Evolutionary conservation across 2,113 vertebrate species (phyloP).

Genomic region (Lophura nycthemera): DNA sequence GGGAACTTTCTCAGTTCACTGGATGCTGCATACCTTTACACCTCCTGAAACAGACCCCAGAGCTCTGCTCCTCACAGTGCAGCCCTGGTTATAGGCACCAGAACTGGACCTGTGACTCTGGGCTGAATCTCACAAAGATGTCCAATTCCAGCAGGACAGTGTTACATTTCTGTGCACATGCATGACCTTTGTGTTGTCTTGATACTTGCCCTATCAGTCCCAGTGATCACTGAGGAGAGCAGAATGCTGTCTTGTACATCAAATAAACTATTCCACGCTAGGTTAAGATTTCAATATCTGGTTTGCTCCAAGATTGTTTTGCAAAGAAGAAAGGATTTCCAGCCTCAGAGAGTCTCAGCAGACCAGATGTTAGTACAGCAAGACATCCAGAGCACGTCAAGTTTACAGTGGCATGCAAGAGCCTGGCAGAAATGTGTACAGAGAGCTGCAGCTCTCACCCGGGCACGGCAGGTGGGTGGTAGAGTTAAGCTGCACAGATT

Average conservation of each 20-base stretch:
- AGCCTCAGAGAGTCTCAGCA: neutral
- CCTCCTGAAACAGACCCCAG: neutral
- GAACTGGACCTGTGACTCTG: neutral
- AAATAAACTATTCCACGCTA: neutral
- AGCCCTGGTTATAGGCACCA: rapidly evolving
- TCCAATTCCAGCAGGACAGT: neutral
- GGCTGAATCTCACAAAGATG: neutral
- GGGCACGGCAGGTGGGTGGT: rapidly evolving
- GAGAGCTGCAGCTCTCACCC: neutral
- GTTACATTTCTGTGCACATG: neutral
- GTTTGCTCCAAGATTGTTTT: neutral
- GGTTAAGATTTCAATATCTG: neutral
- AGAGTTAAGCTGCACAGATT: neutral
- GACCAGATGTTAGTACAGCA: neutral
- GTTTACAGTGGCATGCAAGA: rapidly evolving
- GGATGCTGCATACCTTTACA: neutral
- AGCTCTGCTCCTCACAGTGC: neutral
- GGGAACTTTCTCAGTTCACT: rapidly evolving
- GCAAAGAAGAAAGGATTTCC: neutral
- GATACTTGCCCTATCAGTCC: neutral
- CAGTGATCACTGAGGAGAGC: neutral
- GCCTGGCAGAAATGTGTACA: neutral
- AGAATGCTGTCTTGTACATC: neutral
- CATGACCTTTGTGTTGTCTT: neutral
- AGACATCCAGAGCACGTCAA: rapidly evolving